Conservation (phyloP, 2,888 invertebrate genomes). For the Villa cingulata region DNA sequence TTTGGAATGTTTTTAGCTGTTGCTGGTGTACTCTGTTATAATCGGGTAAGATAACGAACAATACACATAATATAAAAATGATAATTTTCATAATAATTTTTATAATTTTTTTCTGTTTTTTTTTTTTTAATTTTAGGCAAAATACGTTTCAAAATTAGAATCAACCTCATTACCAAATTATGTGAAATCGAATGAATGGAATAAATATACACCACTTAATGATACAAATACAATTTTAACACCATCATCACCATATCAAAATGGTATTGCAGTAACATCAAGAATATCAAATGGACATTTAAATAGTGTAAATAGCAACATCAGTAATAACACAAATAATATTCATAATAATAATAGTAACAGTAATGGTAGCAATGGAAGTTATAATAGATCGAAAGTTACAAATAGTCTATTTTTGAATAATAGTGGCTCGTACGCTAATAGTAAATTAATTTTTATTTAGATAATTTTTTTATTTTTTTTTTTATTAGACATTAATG, state of each 20-base stretch:
- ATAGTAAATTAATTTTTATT: conserved; percentile 31
- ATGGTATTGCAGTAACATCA: conserved; percentile 1
- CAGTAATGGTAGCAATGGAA: conserved; percentile 2
- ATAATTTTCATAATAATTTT: no score
- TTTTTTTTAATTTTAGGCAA: conserved; percentile 40
- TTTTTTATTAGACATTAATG: no score
- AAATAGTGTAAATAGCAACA: conserved; percentile 14
- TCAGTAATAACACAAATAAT: no score
- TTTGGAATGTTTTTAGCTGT: conserved; percentile 85
- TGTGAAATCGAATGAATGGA: conserved; percentile 29
- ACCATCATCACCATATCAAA: conserved; percentile 4
- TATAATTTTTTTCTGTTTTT: conserved; percentile 14
- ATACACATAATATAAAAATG: conserved; percentile 22
- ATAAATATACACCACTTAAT: conserved; percentile 29
- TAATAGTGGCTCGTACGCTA: conserved; percentile 25
- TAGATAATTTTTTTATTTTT: no score
- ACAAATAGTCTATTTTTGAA: conserved; percentile 27
- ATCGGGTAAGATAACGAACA: conserved; percentile 50
- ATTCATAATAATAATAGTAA: neutral
- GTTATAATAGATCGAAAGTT: conserved; percentile 14
- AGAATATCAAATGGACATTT: conserved; percentile 16
- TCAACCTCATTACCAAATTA: conserved; percentile 41
- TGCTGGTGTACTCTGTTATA: conserved; percentile 79
- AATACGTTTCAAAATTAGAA: conserved; percentile 49
- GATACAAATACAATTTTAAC: conserved; percentile 20